Base-by-base conservation (phyloP, 2,888 invertebrate species). In the Clunio marinus region DNA sequence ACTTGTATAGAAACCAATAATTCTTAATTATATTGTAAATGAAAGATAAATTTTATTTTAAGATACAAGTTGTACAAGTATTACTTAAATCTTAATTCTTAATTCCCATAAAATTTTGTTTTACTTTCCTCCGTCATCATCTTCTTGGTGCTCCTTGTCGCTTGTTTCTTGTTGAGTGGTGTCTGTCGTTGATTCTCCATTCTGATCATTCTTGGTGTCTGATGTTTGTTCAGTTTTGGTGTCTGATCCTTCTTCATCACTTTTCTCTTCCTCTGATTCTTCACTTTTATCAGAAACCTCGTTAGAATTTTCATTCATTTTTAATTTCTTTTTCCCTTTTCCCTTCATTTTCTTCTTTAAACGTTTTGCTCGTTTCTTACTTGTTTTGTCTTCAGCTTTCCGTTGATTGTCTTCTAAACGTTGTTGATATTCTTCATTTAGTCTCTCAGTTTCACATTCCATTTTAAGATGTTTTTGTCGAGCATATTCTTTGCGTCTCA, bases 401-500 rank as follows among this genome's bases (percentile, higher is more conserved):
- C 8, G 10, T 37, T 68, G 57, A 37, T 68, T 76, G 82, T 58
- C 71, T 78, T 78, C 68, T 8, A 58, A 2, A 5, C 37, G 55
- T 17, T 41, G 20, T n/a, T 68, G 58, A 20, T 24, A 68, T 27
- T 68, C 68, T 1, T 37, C 25, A 7, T 71, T 70, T 1, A 73
- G 70, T 72, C 80, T 82, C 76, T 93, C 93, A 82, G 88, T 88
- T 79, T 88, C 87, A 73, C 90, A 91, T 79, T 91, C 90, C 74
- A 93, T 91, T 74, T 93, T 90, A 75, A 96, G 93, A 75, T 87
- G 91, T 76, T 96, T 96, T 76, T 97, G 94, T 69, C 99, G 83
- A 0, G 97, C 93, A 80, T 96, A 96, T 80, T 99, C 98, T 78
- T 98, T 93, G 70, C 98, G 83, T 59, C 98, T 81, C 51, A 98